Base-by-base conservation (phyloP, 2,888 invertebrate genomes). In the Leptodirus hochenwartii region DNA sequence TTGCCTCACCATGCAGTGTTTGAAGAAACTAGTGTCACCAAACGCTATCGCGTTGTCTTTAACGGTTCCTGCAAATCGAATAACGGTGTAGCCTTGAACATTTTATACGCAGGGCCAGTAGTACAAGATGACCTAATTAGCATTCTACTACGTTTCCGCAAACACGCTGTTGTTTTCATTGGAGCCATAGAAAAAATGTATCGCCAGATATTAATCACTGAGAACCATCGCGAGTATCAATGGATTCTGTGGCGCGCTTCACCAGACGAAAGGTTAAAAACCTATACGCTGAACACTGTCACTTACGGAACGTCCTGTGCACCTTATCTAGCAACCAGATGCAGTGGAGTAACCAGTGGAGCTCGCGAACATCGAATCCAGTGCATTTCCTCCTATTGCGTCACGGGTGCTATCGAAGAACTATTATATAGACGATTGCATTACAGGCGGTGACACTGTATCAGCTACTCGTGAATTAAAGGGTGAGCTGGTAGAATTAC, bases 131-230 rank as follows among this genome's bases (percentile, higher is more conserved):
- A 43, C 9, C 20, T 43, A 10, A 9, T 35, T n/a, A 34, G 36
- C 12, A 39, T 44, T 13, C 17, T 43, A 10, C 15, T 44, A 25
- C 30, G 43, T 24, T 44, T 37, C 38, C 29, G 43, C 36, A 26
- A 3, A 5, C 34, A 43, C 27, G n/a, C 6, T 13, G 26, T 42
- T 5, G 40, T 33, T 5, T 35, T 44, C 15, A 32, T 35, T 3
- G 42, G 42, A 2, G 43, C 42, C 27, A 15, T 44, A n/a, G 34
- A 35, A 6, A 41, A 44, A 35, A 44, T 43, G 41, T 44, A 41
- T 24, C 12, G 43, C 6, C 38, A 38, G 24, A 34, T 43, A 1
- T 12, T 27, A 15, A 36, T 41, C 3, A 13, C 22, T 8, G 23
- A 29, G 15, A 22, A 34, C 9, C 32, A 43, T 29, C 31, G 34